Base-by-base conservation (phyloP, 2,113 vertebrate genomes). In the Ammodytes marinus region DNA sequence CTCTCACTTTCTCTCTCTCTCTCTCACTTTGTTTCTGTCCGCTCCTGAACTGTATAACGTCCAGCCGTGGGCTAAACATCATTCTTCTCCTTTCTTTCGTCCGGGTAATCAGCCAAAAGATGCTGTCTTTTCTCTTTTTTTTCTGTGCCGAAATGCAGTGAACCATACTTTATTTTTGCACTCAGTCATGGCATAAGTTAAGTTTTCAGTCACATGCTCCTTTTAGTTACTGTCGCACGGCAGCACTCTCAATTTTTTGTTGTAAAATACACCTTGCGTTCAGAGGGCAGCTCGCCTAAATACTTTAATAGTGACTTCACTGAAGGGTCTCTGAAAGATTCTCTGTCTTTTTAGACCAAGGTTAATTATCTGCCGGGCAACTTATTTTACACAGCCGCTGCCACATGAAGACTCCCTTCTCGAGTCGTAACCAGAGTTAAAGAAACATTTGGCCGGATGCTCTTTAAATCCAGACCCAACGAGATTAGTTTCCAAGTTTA, bases 1-100 rank as follows among this genome's bases (percentile, higher is more conserved):
- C 27, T 27, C 27, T 27, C 27, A 27, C 27, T 27, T 27, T 27
- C 27, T 27, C 27, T 27, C 27, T 27, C 27, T 27, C 27, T 27
- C 27, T 27, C 70, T 45, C 17, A 66, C 57, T 74, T 67, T 89
- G 69, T 79, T 78, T 92, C 68, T 63, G 45, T 77, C 77, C 71
- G 43, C 68, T 84, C 69, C 65, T 74, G 11, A 27, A 42, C 61
- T 57, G 59, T 57, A 27, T 27, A 67, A 19, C 17, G 47, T 82
- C 69, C 69, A 58, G 66, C 79, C 15, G 1, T 47, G 39, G 14
- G 80, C 68, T 73, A 15, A 82, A 52, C 82, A 63, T 72, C 54
- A 15, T 75, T 73, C 43, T 69, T 47, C 52, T 46, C 65, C 10
- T 27, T 55, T 14, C 76, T 66, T 57, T 14, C 50, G 5, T 15